Base-by-base conservation (phyloP, 2,888 invertebrate species). In the Toxonevra muliebris region DNA sequence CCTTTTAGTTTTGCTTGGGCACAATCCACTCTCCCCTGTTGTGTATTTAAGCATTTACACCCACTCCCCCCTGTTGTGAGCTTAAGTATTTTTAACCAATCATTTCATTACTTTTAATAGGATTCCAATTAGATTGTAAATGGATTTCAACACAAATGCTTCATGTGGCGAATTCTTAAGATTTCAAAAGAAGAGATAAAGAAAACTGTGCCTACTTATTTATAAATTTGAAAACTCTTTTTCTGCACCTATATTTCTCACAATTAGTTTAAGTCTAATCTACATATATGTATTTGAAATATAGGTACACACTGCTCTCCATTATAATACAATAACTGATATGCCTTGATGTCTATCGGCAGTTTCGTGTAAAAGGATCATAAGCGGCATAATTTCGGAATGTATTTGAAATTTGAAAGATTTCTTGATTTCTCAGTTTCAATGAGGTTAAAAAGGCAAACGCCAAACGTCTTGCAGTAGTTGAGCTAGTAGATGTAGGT, bases 151-250 rank as follows among this genome's bases (percentile, higher is more conserved):
- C 55, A 67, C 67, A 67, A 67, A 67, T 57, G 52, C 61, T 61
- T 64, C 73, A 61, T 68, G 73, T 66, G 67, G 73, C 11, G 73
- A 42, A 58, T 62, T 65, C 63, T 30, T 63, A 48, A 63, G 57
- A 57, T 45, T 30, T 17, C 15, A 55, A 48, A 63, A 11, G 45
- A 55, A 12, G 17, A 12, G 10, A 48, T 15, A 10, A 15, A 41
- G 13, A 20, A 30, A 55, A 20, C 20, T 12, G n/a, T 15, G 50
- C 50, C 5, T 15, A 50, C 13, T 41, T 41, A 41, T 17, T 15
- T 30, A 60, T 3, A 15, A 12, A 50, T 13, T 17, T 15, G 12
- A 17, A 41, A 50, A 57, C 30, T 41, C 40, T 40, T 15, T 3
- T 57, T 13, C 41, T 57, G 42, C 30, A 30, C 2, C 12, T 2